Evolutionary conservation across 2,113 vertebrate genomes (phyloP), one percentile per base, ranked within the genome.

Genomic region (Oostethus manadensis): DNA sequence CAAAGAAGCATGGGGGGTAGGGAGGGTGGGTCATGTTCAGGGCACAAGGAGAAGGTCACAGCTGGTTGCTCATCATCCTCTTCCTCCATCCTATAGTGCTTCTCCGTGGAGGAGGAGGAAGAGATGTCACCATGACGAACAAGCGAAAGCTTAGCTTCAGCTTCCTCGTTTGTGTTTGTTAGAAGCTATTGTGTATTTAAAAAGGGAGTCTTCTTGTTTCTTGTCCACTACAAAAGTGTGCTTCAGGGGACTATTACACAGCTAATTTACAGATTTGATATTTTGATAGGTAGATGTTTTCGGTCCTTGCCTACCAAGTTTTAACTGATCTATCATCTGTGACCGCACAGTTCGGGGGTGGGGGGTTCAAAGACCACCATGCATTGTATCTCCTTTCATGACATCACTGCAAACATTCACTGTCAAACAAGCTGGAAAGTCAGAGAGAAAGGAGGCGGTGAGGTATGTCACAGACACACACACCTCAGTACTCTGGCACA

Each of bases 1-100:
- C 2, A 33, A 33, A 61, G 47, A 64, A 50, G 68, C 21, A 56
- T 7, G 8, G 3, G 10, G 50, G 23, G n/a, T 16, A 22, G 29
- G 23, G 51, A n/a, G 23, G 17, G 18, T 1, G 69, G 69, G 75
- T 86, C 84, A 86, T 16, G 81, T 82, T 82, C 84, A 84, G 84
- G 69, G 64, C 77, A 64, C 26, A 68, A 70, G 71, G 21, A 66
- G 71, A 74, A 84, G 72, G 77, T 83, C 77, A 79, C 72, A 14
- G 76, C 71, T 81, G 67, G 48, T 22, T 17, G 63, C 74, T 71
- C 66, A 44, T 76, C 74, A 58, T 75, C 70, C 60, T 78, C 70
- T 10, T 44, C 15, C 21, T 51, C 35, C 47, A 4, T 14, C 38
- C 13, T 42, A 29, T 26, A 57, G 55, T 61, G 60, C 61, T 42